phyloP scores from a whole-genome alignment of 2,888 invertebrate species.

The Cylloceria caligata region DNA sequence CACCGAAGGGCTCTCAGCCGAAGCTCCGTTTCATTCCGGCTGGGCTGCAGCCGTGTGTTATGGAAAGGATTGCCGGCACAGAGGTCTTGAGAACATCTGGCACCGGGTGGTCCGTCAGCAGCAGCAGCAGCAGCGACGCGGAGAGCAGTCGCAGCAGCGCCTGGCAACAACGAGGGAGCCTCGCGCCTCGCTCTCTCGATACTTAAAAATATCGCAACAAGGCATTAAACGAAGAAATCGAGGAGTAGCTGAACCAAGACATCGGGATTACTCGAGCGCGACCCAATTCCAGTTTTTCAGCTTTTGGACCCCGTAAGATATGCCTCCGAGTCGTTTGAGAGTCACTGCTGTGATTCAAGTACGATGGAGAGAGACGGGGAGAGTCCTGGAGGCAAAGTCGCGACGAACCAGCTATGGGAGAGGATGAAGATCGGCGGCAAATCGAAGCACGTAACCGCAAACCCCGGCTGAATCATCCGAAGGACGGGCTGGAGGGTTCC shows the following conservation, averaged over 20 bases:
- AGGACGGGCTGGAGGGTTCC: constrained; percentile 69
- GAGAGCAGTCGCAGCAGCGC: constrained; percentile 40
- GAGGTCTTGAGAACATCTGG: constrained; percentile 66
- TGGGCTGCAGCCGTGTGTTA: constrained; percentile 16
- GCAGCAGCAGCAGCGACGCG: constrained; percentile 9
- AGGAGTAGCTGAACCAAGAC: constrained; percentile 81
- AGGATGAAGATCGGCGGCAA: constrained; percentile 51
- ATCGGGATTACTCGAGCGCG: constrained; percentile 81
- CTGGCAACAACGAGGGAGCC: constrained; percentile 61
- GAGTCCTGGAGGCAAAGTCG: neutral
- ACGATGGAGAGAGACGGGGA: neutral
- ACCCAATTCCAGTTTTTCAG: constrained; percentile 58
- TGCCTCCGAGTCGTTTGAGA: neutral
- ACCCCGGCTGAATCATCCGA: constrained; percentile 79
- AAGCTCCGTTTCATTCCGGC: constrained; percentile 18
- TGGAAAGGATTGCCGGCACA: constrained; percentile 53
- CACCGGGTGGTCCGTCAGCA: constrained; percentile 59
- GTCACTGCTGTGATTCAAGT: neutral
- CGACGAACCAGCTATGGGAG: constrained; percentile 3
- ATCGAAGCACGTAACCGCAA: constrained; percentile 70
- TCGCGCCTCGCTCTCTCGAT: constrained; percentile 64
- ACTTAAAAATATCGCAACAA: constrained; percentile 81
- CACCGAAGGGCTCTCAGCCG: constrained; percentile 24
- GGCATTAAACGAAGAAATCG: constrained; percentile 83
- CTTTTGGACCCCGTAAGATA: neutral